These are phyloP conservation scores for Tonatia bakeri DNA, from an alignment of 2,113 vertebrate genomes.

Conservation along the genomic window DNA sequence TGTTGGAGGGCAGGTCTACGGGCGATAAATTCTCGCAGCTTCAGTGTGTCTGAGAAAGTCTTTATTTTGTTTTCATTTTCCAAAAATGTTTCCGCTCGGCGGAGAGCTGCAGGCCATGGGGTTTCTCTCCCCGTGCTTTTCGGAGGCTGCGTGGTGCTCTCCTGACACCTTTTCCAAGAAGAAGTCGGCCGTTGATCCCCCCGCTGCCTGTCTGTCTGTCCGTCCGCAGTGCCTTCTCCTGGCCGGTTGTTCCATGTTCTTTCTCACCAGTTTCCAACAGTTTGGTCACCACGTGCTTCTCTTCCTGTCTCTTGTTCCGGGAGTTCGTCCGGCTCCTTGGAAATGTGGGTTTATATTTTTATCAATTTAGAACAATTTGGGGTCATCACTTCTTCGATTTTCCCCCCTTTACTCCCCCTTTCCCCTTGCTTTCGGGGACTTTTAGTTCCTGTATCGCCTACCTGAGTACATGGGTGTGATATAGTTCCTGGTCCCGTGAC, in stretches of 20 bases:
- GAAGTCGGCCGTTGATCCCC: too few species aligned
- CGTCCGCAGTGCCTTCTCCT: fast-evolving
- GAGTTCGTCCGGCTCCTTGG: background rate
- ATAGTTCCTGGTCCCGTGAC: too few species aligned
- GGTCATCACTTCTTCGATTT: background rate
- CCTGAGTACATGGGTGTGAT: too few species aligned
- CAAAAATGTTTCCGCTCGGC: background rate
- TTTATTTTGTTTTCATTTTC: background rate
- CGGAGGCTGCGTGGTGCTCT: fast-evolving
- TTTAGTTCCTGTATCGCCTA: background rate
- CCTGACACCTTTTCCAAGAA: background rate
- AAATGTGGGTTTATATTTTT: background rate
- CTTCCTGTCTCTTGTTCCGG: background rate
- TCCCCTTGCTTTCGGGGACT: background rate
- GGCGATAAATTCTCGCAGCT: too few species aligned
- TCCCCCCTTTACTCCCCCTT: background rate
- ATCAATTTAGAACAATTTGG: background rate
- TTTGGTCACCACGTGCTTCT: background rate
- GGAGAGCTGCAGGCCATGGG: background rate
- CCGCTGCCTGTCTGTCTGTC: background rate
- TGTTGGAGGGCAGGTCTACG: too few species aligned
- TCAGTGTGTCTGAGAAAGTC: background rate
- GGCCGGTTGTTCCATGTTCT: background rate
- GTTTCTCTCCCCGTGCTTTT: background rate
- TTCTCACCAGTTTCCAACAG: background rate